Evolutionary conservation across 2,888 invertebrate species (phyloP).

Genomic region (Drosophila parthenogenetica): DNA sequence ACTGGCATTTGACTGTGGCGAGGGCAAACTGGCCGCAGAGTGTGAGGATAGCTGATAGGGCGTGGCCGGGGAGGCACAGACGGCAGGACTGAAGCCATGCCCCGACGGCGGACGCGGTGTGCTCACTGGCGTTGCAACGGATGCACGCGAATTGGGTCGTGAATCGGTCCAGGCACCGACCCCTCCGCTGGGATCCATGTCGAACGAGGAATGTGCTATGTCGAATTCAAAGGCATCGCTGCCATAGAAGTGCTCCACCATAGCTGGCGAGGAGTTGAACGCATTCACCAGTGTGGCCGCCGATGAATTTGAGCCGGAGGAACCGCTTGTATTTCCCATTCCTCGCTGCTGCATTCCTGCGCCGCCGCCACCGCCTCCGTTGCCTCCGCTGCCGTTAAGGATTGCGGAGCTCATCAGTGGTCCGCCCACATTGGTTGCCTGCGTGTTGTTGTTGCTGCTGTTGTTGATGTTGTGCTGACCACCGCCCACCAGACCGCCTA

Average conservation of each 20-base stretch:
- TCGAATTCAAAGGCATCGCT: conserved; percentile 89
- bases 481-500: conserved; percentile 77
- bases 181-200: conserved; percentile 83
- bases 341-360: conserved; percentile 67
- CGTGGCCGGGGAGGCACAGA: conserved; percentile 86
- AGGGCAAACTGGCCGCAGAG: conserved; percentile 85
- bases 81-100: conserved; percentile 86
- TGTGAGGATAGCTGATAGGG: conserved; percentile 85
- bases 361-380: conserved; percentile 48
- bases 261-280: conserved; percentile 85
- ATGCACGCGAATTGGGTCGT: conserved; percentile 89
- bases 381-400: conserved; percentile 87
- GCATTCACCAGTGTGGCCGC: conserved; percentile 82
- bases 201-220: conserved; percentile 88
- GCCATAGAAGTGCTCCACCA: conserved; percentile 86
- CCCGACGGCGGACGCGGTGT: conserved; percentile 88
- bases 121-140: conserved; percentile 87
- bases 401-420: conserved; percentile 90
- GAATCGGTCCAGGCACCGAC: conserved; percentile 83
- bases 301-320: conserved; percentile 54
- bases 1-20: conserved; percentile 85
- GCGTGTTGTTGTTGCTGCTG: conserved; percentile 69
- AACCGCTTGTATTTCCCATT: conserved; percentile 29
- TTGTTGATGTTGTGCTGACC: conserved; percentile 82
- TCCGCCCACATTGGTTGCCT: conserved; percentile 87